phyloP scores from a whole-genome alignment of 2,113 vertebrate genomes.

The Pelobates fuscus region DNA sequence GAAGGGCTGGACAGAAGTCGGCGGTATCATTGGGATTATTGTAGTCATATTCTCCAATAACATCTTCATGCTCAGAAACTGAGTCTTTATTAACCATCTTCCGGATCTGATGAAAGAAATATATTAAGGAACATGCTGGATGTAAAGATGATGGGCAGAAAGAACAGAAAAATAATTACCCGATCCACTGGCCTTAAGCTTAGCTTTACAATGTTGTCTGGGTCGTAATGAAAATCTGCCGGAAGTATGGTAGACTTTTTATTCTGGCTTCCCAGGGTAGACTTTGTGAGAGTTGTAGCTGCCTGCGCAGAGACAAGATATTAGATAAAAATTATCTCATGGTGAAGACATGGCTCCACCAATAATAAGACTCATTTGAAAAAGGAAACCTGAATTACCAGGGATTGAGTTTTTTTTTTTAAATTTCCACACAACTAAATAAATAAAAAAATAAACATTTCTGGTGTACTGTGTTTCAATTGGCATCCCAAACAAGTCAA shows the following conservation, averaged over 20 bases:
- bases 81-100: slow-evolving; percentile 47
- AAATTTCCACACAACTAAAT: too few relatives aligned
- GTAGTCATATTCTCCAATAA: slow-evolving; percentile 86
- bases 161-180: slow-evolving; percentile 61
- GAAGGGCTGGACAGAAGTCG: slow-evolving; percentile 86
- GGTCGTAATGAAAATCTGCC: slow-evolving; percentile 82
- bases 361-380: too few relatives aligned
- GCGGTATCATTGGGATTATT: slow-evolving; percentile 87
- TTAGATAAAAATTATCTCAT: neutral
- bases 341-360: too few relatives aligned
- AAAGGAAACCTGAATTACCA: too few relatives aligned
- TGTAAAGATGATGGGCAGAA: neutral
- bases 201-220: slow-evolving; percentile 73
- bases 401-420: too few relatives aligned
- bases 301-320: slow-evolving; percentile 64
- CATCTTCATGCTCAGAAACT: slow-evolving; percentile 70
- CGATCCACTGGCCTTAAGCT: slow-evolving; percentile 78
- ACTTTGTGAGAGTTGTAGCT: slow-evolving; percentile 73
- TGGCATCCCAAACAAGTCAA: too few relatives aligned
- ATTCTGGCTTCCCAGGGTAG: slow-evolving; percentile 71
- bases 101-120: slow-evolving; percentile 65
- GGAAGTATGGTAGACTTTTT: slow-evolving; percentile 82
- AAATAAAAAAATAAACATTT: too few relatives aligned
- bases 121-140: neutral
- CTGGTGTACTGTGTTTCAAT: too few relatives aligned